phyloP scores from a whole-genome alignment of 2,113 vertebrate genomes.

The Nerophis ophidion region DNA sequence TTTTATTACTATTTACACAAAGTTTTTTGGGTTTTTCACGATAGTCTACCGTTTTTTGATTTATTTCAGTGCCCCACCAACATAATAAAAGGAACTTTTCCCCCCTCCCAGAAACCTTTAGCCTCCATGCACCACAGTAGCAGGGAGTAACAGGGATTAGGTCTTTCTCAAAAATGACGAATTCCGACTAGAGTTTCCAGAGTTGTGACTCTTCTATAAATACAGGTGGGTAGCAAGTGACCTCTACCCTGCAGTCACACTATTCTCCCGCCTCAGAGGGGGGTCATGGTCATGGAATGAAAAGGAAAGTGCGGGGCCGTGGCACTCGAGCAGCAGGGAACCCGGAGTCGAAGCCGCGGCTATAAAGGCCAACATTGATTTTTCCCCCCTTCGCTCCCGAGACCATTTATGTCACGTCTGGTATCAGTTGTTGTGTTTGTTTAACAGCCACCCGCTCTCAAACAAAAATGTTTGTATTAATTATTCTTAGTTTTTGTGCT shows the following conservation, averaged over 20 bases:
- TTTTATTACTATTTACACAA: too few relatives aligned
- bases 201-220: constrained; percentile 24
- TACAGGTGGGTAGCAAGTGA: constrained; percentile 40
- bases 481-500: constrained; percentile 11
- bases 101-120: constrained; percentile 21
- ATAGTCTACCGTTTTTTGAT: background rate
- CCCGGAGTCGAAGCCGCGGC: constrained; percentile 47
- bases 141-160: constrained; percentile 25
- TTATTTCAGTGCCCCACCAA: background rate
- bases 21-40: too few relatives aligned
- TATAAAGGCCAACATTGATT: constrained; percentile 68
- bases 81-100: background rate
- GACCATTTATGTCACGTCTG: constrained; percentile 29
- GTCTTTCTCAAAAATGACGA: constrained; percentile 12
- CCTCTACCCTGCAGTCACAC: constrained; percentile 55
- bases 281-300: constrained; percentile 50
- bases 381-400: constrained; percentile 26
- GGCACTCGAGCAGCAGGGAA: constrained; percentile 64
- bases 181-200: constrained; percentile 8
- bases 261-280: constrained; percentile 61
- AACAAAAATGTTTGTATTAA: background rate
- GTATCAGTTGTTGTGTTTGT: constrained; percentile 26
- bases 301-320: constrained; percentile 45
- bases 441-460: constrained; percentile 22
- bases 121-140: constrained; percentile 26